A percentile compares a stretch with the other conserved stretches of the same genome.
Evolutionary conservation across 2,888 invertebrate species (phyloP).

Genomic region (Macaria liturata): DNA sequence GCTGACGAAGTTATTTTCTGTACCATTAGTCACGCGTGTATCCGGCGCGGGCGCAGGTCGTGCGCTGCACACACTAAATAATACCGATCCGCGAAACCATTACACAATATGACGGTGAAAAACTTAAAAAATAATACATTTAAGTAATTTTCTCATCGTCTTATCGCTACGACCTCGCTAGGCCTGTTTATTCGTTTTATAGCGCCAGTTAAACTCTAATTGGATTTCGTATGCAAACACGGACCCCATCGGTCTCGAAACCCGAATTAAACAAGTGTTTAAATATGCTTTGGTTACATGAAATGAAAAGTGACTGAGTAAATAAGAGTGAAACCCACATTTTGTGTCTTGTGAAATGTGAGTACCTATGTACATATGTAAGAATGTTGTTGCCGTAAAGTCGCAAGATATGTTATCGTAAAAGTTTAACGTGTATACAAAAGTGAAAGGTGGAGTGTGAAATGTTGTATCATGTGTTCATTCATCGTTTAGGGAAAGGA

Average conservation of each 20-base stretch:
- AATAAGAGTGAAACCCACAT: conserved; percentile 8
- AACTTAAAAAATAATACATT: conserved; percentile 1
- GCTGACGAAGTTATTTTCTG: conserved; percentile 82
- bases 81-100: conserved; percentile 27
- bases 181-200: conserved; percentile 27
- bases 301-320: conserved; percentile 10
- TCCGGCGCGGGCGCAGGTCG: conserved; percentile 72
- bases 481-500: no score
- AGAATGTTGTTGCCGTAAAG: neutral
- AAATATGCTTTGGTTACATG: conserved; percentile 7
- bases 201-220: conserved; percentile 17
- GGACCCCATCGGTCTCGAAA: neutral
- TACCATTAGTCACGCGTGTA: conserved; percentile 80
- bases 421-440: neutral
- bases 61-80: conserved; percentile 42
- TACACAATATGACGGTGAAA: conserved; percentile 22
- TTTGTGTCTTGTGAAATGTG: conserved; percentile 34
- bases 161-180: conserved; percentile 29
- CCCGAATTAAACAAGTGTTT: conserved; percentile 8
- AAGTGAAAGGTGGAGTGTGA: conserved; percentile 5
- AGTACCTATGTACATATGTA: conserved; percentile 17
- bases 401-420: conserved; percentile 1
- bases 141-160: conserved; percentile 18
- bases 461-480: neutral
- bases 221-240: conserved; percentile 20